phyloP scores from a whole-genome alignment of 2,888 invertebrate species.

The Drosophila gaucha region DNA sequence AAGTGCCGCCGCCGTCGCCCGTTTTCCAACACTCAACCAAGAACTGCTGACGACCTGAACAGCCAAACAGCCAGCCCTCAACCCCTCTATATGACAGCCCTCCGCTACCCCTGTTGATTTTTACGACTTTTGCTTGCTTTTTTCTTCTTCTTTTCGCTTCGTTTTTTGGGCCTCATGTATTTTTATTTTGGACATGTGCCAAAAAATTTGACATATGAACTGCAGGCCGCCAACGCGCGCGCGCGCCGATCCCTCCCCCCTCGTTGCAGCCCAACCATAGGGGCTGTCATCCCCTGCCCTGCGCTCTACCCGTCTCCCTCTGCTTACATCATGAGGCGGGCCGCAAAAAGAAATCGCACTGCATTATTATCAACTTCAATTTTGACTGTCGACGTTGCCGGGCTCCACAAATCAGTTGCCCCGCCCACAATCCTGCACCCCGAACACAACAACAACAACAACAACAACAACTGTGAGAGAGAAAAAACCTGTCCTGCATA shows the following conservation, averaged over 20 bases:
- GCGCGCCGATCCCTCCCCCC: conserved; percentile 9
- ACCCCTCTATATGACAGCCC: not conserved
- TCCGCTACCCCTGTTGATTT: conserved; percentile 52
- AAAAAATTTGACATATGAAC: conserved; percentile 82
- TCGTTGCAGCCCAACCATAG: not conserved
- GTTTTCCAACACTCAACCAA: conserved; percentile 74
- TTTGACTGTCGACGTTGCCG: conserved; percentile 74
- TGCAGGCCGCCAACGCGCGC: conserved; percentile 68
- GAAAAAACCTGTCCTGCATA: conserved; percentile 73
- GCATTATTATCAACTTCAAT: conserved; percentile 82
- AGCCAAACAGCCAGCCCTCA: not conserved
- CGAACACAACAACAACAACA: not conserved
- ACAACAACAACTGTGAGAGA: not conserved
- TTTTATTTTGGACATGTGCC: conserved; percentile 79
- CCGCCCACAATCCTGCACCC: not conserved
- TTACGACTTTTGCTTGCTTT: conserved; percentile 60
- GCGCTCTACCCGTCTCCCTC: not conserved
- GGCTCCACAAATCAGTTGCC: conserved; percentile 53
- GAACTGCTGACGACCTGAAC: conserved; percentile 60
- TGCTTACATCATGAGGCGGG: conserved; percentile 71
- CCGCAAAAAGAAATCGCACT: conserved; percentile 80
- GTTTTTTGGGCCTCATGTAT: conserved; percentile 57
- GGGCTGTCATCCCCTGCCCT: not conserved
- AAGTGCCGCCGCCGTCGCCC: conserved; percentile 65
- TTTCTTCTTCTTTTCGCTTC: conserved; percentile 41